Conservation (phyloP, 2,888 invertebrate genomes). For the Brenthis ino region DNA sequence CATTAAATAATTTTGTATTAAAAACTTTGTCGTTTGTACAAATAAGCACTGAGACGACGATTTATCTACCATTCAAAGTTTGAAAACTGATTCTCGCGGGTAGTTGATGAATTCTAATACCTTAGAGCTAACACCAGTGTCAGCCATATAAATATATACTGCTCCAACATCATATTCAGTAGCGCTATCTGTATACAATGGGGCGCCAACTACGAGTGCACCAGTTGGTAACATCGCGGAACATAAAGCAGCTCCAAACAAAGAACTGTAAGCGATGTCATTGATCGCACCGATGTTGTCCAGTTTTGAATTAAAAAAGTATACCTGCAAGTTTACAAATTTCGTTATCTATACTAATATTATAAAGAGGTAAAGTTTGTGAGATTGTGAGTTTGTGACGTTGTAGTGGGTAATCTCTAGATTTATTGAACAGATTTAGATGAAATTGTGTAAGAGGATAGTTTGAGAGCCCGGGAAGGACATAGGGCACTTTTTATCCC, state of each 20-base stretch:
- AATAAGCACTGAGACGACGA: no score
- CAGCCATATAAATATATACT: constrained; percentile 73
- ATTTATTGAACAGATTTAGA: no score
- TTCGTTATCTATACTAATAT: no score
- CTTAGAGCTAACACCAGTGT: constrained; percentile 32
- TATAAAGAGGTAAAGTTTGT: no score
- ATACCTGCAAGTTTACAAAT: constrained; percentile 39
- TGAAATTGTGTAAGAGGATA: no score
- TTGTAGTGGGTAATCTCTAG: no score
- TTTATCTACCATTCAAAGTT: no score
- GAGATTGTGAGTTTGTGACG: no score
- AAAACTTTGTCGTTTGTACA: no score
- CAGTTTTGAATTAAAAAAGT: constrained; percentile 36
- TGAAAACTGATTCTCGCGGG: neutral
- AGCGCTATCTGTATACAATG: constrained; percentile 51
- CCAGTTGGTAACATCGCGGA: constrained; percentile 64
- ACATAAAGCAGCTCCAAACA: constrained; percentile 83
- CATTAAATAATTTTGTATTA: no score
- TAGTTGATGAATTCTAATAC: constrained; percentile 9
- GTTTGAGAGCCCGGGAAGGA: no score
- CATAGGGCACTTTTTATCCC: no score
- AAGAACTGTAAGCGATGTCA: constrained; percentile 69
- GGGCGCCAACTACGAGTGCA: constrained; percentile 84
- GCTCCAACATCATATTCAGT: constrained; percentile 74
- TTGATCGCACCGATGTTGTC: constrained; percentile 16